These are phyloP conservation scores for Thumatha senex DNA, from an alignment of 2,888 invertebrate species.

Conservation along the genomic window DNA sequence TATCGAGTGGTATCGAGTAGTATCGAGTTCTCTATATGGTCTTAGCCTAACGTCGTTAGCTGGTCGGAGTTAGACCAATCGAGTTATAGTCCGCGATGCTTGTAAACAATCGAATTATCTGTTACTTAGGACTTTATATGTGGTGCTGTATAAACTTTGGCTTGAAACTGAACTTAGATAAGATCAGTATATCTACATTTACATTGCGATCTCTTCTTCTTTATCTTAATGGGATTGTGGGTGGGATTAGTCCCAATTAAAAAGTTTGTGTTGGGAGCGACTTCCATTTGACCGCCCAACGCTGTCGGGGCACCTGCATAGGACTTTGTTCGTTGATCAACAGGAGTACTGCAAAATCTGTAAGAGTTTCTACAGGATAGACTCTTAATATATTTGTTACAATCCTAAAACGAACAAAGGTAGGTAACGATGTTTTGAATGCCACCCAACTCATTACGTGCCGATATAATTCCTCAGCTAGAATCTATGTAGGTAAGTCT, in stretches of 20 bases:
- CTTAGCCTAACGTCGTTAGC: constrained; percentile 33
- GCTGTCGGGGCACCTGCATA: too few relatives aligned
- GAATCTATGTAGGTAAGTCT: constrained; percentile 35
- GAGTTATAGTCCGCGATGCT: constrained; percentile 30
- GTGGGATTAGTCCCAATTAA: too few relatives aligned
- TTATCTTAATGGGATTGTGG: too few relatives aligned
- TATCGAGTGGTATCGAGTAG: constrained; percentile 17
- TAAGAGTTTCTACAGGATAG: too few relatives aligned
- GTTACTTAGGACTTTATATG: constrained; percentile 14
- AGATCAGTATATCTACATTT: not conserved
- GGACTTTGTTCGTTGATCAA: too few relatives aligned
- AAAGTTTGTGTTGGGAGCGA: too few relatives aligned
- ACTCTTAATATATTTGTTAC: too few relatives aligned
- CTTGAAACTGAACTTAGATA: not conserved
- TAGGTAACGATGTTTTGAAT: constrained; percentile 63
- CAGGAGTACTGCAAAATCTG: too few relatives aligned
- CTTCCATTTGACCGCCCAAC: too few relatives aligned
- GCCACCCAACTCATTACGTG: constrained; percentile 77
- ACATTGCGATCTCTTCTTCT: too few relatives aligned
- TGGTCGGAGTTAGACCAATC: constrained; percentile 25
- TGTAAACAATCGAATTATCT: constrained; percentile 36
- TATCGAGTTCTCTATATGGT: constrained; percentile 17
- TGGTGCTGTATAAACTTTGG: constrained; percentile 6
- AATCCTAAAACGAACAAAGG: too few relatives aligned
- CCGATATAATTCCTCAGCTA: constrained; percentile 75